Evolutionary conservation across 2,888 invertebrate species (phyloP).

Genomic region (Drosophila longiperda): DNA sequence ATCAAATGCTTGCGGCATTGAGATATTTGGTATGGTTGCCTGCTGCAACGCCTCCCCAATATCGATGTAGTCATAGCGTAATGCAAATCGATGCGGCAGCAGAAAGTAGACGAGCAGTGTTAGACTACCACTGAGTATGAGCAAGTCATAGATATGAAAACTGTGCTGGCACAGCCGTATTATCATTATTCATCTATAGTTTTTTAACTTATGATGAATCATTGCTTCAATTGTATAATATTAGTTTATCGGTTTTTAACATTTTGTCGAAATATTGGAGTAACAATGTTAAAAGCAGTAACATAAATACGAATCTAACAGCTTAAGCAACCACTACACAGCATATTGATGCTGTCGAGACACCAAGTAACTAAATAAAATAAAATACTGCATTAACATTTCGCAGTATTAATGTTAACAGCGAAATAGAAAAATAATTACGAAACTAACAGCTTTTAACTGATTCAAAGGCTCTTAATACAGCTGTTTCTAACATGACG

Average conservation of each 20-base stretch:
- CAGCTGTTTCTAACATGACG: conserved; percentile 5
- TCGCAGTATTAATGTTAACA: conserved; percentile 1
- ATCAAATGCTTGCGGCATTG: conserved; percentile 75
- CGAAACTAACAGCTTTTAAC: neutral
- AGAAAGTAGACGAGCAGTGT: conserved; percentile 72
- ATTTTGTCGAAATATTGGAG: neutral
- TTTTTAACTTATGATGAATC: conserved; percentile 16
- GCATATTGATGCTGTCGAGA: neutral
- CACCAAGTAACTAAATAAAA: neutral
- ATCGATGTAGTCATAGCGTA: conserved; percentile 86
- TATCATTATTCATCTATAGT: conserved; percentile 60
- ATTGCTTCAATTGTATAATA: conserved; percentile 20
- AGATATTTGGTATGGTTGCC: conserved; percentile 85
- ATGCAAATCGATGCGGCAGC: conserved; percentile 83
- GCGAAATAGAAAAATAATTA: neutral
- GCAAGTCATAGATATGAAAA: conserved; percentile 69
- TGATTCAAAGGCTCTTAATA: neutral
- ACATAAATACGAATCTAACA: too few species aligned
- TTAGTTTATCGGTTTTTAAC: neutral
- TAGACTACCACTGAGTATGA: conserved; percentile 52
- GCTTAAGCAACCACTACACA: neutral
- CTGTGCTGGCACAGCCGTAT: conserved; percentile 68
- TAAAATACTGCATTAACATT: conserved; percentile 1
- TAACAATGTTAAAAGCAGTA: conserved; percentile 1
- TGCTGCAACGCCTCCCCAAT: conserved; percentile 85